These are phyloP conservation scores for Aptenodytes forsteri DNA, from an alignment of 2,113 vertebrate species.

Conservation along the genomic window DNA sequence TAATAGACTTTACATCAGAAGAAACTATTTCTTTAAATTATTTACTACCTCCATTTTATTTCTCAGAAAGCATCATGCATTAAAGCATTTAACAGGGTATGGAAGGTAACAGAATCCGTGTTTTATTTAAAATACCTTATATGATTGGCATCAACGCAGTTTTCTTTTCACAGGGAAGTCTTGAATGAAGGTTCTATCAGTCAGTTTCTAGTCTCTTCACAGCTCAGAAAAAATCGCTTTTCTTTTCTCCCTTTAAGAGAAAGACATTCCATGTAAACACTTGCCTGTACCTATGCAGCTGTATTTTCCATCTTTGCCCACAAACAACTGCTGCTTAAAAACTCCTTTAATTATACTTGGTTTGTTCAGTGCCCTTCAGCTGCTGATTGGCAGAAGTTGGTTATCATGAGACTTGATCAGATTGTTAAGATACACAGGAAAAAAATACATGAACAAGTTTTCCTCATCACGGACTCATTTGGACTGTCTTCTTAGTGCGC, in stretches of 20 bases:
- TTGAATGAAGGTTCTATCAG: neutral
- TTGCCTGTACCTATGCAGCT: neutral
- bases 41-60: neutral
- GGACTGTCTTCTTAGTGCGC: neutral
- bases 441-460: neutral
- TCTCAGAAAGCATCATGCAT: neutral
- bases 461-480: neutral
- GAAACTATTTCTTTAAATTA: neutral
- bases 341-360: slow-evolving; percentile 22
- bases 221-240: neutral
- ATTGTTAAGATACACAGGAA: neutral
- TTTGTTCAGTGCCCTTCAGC: neutral
- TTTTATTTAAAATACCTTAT: slow-evolving; percentile 67
- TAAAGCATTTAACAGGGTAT: neutral
- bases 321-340: neutral
- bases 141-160: neutral
- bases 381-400: neutral
- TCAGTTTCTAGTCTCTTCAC: slow-evolving; percentile 2
- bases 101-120: neutral
- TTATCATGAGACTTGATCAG: slow-evolving; percentile 27
- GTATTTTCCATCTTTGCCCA: neutral
- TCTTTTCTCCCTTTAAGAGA: slow-evolving; percentile 57
- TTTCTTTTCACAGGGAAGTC: neutral
- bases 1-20: neutral
- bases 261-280: slow-evolving; percentile 15